Evolutionary conservation across 2,797 vertebrate species (phyloP).

Genomic region (Aeoliscus strigatus): DNA sequence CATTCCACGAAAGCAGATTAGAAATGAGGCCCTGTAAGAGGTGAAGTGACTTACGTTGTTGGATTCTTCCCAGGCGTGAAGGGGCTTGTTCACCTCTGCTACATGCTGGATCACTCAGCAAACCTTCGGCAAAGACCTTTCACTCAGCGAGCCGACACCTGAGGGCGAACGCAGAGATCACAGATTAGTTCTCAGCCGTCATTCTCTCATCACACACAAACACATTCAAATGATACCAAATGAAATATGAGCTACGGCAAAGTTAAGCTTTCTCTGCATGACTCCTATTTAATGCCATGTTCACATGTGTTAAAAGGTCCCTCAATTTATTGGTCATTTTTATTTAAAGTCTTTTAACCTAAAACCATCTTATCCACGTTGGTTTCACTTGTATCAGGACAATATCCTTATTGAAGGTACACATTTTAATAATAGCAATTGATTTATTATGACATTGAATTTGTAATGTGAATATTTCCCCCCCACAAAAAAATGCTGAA

Average conservation of each 20-base stretch:
- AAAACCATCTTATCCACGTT: too few species aligned
- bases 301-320: too few species aligned
- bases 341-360: too few species aligned
- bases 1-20: background rate
- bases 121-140: slow-evolving; percentile 51
- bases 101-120: slow-evolving; percentile 67
- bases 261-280: too few species aligned
- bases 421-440: too few species aligned
- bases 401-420: too few species aligned
- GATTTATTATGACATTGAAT: too few species aligned
- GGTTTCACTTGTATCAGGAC: too few species aligned
- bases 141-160: slow-evolving; percentile 68
- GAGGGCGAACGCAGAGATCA: slow-evolving; percentile 46
- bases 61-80: slow-evolving; percentile 76
- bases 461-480: too few species aligned
- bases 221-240: background rate
- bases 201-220: background rate
- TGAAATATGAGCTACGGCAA: background rate
- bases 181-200: slow-evolving; percentile 19
- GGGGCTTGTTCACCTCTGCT: slow-evolving; percentile 81
- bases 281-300: too few species aligned
- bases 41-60: slow-evolving; percentile 46
- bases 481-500: too few species aligned
- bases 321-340: too few species aligned
- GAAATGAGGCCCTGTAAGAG: background rate